Conservation (phyloP, 2,888 invertebrate species). For the Philereme transversata region DNA sequence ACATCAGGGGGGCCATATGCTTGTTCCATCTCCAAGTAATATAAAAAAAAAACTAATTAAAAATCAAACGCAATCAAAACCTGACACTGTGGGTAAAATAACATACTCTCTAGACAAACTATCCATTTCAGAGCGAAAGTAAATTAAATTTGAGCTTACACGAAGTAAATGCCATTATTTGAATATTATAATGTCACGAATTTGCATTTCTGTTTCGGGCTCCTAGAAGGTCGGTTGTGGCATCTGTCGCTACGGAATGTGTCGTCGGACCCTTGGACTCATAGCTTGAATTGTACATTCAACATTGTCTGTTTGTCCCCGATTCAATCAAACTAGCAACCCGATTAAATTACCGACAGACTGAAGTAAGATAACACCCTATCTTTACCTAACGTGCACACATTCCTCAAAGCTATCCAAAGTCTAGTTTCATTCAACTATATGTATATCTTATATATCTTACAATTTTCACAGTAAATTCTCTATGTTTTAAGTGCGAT, state of each 20-base stretch:
- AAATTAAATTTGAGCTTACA: no score
- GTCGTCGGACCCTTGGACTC: conserved; percentile 49
- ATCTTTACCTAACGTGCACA: not conserved
- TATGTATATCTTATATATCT: no score
- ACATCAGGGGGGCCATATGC: no score
- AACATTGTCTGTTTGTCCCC: conserved; percentile 9
- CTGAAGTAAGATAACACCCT: conserved; percentile 6
- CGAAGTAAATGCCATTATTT: no score
- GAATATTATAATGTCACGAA: conserved; percentile 32
- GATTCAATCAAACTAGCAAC: conserved; percentile 14
- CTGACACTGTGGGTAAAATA: no score
- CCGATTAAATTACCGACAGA: conserved; percentile 17
- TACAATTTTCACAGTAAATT: no score
- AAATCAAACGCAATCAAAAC: no score
- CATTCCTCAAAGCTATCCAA: conserved; percentile 4
- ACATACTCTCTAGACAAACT: no score
- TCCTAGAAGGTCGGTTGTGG: conserved; percentile 44
- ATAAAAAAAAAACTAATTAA: no score
- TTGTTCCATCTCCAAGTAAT: no score
- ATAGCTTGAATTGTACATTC: conserved; percentile 47
- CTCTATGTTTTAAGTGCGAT: no score
- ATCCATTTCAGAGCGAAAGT: no score
- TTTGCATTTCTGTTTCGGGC: conserved; percentile 48
- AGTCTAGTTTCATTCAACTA: not conserved
- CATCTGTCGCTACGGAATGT: conserved; percentile 54